Conservation (phyloP, 2,797 vertebrate genomes). For the Schizopygopsis pylzovi region DNA sequence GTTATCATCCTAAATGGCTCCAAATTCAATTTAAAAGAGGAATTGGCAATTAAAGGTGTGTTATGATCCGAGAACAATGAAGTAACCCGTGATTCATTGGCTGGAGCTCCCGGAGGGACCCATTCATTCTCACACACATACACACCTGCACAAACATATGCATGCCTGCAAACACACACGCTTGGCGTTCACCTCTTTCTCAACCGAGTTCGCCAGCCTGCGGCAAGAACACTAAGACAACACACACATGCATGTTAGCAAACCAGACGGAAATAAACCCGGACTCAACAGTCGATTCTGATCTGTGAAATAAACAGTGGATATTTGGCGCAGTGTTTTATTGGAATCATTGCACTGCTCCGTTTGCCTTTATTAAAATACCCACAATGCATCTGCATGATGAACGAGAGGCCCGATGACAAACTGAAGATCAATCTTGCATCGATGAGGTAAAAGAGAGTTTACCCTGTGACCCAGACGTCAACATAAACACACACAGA, state of each 20-base stretch:
- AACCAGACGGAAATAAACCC: conserved; percentile 14
- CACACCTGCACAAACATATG: conserved; percentile 10
- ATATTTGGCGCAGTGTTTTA: conserved; percentile 6
- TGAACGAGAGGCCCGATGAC: neutral
- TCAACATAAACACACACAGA: neutral
- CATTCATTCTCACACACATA: conserved; percentile 45
- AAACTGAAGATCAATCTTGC: neutral
- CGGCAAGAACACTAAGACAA: conserved; percentile 69
- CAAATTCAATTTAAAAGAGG: conserved; percentile 86
- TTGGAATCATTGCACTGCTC: neutral
- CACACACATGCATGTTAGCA: conserved; percentile 3
- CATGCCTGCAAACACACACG: conserved; percentile 55
- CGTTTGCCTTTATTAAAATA: neutral
- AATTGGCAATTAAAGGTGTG: conserved; percentile 83
- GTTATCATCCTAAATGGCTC: conserved; percentile 76
- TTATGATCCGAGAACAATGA: conserved; percentile 85
- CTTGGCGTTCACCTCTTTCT: conserved; percentile 70
- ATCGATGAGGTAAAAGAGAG: neutral
- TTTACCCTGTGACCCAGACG: conserved; percentile 3
- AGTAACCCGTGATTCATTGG: conserved; percentile 83
- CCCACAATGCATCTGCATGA: conserved; percentile 10
- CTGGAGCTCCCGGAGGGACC: conserved; percentile 67
- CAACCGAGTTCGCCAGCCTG: conserved; percentile 61
- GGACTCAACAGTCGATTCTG: neutral
- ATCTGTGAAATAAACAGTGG: conserved; percentile 11